phyloP scores from a whole-genome alignment of 2,797 vertebrate genomes.

The Avahi laniger region DNA sequence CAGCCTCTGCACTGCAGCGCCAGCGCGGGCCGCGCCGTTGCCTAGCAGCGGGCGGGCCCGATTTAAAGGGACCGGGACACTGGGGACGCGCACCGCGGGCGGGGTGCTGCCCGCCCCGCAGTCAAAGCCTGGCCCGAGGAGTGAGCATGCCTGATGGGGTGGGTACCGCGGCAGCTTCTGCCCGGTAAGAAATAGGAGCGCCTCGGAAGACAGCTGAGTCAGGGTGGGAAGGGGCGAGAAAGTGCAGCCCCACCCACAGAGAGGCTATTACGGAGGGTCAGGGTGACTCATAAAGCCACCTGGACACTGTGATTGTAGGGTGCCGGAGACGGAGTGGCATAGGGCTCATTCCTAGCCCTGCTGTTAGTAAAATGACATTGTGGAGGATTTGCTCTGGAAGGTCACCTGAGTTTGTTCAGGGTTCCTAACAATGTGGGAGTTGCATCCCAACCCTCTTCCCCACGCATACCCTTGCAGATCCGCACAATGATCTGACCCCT shows the following conservation, averaged over 20 bases:
- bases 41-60: constrained; percentile 54
- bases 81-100: too few species aligned
- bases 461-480: background rate
- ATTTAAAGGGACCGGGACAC: constrained; percentile 60
- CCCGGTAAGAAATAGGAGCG: background rate
- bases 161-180: background rate
- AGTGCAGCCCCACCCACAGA: background rate
- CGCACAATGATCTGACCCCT: background rate
- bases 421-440: background rate
- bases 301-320: background rate
- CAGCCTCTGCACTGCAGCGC: constrained; percentile 70
- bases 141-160: constrained; percentile 39
- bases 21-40: constrained; percentile 45
- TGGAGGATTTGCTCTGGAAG: background rate
- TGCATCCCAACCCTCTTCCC: background rate
- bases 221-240: background rate
- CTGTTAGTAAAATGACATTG: background rate
- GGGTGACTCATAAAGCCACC: constrained; percentile 52
- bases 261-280: constrained; percentile 15
- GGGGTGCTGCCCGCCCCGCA: background rate
- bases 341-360: background rate
- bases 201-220: background rate
- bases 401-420: background rate
- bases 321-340: background rate
- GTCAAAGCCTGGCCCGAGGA: background rate